Conservation (phyloP, 2,797 vertebrate genomes). For the Netta rufina region DNA sequence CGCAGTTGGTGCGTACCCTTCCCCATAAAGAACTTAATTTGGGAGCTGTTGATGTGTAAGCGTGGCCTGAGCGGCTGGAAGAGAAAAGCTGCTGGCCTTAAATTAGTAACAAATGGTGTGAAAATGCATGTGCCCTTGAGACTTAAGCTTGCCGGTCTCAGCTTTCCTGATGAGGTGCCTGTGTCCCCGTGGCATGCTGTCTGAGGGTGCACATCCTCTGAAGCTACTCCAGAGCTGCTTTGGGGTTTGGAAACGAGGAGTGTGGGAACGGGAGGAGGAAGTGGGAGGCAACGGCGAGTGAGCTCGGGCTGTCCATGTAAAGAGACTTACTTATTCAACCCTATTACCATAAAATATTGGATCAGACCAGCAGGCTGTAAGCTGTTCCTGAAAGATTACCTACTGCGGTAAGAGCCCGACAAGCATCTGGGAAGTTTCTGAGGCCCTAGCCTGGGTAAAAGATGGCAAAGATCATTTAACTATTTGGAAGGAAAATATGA, state of each 20-base stretch:
- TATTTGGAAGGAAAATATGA: background rate
- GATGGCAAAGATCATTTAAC: background rate
- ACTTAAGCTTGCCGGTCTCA: background rate
- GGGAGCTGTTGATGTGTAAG: background rate
- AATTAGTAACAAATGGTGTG: conserved; percentile 44
- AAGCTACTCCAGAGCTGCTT: background rate
- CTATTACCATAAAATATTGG: background rate
- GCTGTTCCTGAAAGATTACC: background rate
- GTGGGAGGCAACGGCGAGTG: background rate
- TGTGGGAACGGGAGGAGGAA: background rate
- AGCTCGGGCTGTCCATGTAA: background rate
- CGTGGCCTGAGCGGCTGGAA: background rate
- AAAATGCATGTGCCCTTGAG: conserved; percentile 19
- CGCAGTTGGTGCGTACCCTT: background rate
- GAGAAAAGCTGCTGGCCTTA: conserved; percentile 17
- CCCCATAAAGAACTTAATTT: background rate
- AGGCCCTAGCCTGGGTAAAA: background rate
- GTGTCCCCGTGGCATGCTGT: background rate
- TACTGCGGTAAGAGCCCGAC: background rate
- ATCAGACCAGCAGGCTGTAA: background rate
- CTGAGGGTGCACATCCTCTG: background rate
- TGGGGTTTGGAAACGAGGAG: background rate
- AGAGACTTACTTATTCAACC: background rate
- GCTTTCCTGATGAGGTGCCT: background rate
- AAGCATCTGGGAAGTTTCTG: background rate